phyloP scores from a whole-genome alignment of 2,113 vertebrate genomes.

The Apodemus speciosus region DNA sequence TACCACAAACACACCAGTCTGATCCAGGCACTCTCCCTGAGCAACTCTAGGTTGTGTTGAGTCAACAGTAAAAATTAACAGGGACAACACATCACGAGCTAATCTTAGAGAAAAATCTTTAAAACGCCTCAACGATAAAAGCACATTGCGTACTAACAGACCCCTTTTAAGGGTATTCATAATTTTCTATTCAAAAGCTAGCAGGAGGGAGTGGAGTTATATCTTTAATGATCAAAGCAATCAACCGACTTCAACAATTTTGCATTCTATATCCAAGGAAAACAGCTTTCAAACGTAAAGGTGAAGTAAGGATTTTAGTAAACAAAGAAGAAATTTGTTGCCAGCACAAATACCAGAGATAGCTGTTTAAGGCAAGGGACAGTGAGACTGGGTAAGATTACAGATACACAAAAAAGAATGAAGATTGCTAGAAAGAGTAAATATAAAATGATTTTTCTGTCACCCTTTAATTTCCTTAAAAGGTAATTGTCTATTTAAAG shows the following conservation, averaged over 20 bases:
- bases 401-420: not conserved
- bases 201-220: not conserved
- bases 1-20: too few species aligned
- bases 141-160: too few species aligned
- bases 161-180: not conserved
- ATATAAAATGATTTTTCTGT: not conserved
- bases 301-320: not conserved
- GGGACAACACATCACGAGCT: too few species aligned
- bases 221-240: not conserved
- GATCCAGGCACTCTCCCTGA: not conserved
- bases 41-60: not conserved
- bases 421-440: constrained; percentile 2
- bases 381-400: not conserved
- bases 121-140: not conserved
- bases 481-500: not conserved
- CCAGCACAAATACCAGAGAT: not conserved
- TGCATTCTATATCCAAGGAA: not conserved
- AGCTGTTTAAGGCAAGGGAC: not conserved
- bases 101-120: not conserved
- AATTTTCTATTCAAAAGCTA: not conserved
- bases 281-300: not conserved
- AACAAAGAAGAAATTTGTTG: not conserved
- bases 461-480: constrained; percentile 22
- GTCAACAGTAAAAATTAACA: not conserved
- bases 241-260: not conserved